Evolutionary conservation across 2,113 vertebrate species (phyloP), one percentile per base, ranked within the genome.

Genomic region (Cyanistes caeruleus): DNA sequence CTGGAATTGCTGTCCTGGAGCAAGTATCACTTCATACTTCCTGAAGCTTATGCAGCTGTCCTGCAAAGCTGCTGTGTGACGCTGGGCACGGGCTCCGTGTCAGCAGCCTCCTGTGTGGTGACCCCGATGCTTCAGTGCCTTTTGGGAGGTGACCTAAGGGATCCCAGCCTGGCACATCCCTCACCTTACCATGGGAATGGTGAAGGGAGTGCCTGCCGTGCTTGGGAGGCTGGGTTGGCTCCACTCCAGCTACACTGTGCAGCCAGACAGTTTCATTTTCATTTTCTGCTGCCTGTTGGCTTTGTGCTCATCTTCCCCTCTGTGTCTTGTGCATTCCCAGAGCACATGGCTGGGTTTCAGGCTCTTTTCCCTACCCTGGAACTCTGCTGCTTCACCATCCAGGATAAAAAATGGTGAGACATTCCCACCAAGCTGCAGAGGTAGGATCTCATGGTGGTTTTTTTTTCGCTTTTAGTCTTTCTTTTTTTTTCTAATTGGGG

Each of bases 191-290:
- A 12, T 0, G 22, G 4, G 1, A 77, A 53, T 0, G 41, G 35
- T 39, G 39, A 22, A 7, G 27, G 4, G 1, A 64, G 39, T 0
- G 7, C 35, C 48, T 87, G 73, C 49, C 30, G 19, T 4, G 33
- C 0, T 24, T 56, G 87, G 69, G 69, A 68, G 91, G 80, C 60
- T 64, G 69, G 64, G 69, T 73, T 92, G 93, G 84, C 84, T 56
- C 30, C 3, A 0, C 28, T 59, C 84, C 94, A 94, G 73, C 56
- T 67, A 6, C 0, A 0, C 35, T 0, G 1, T 4, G 8, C 58
- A 89, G 48, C 48, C 85, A 70, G 31, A 5, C 1, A 0, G 52
- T 81, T 94, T 89, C 17, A 17, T 91, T 87, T 85, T 90, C 82
- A 58, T 93, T 84, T 85, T 90, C 82, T 62, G 20, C 41, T 86